A percentile compares a stretch with the other conserved stretches of the same genome.
These are phyloP conservation scores for Chloropsis cyanopogon DNA, from an alignment of 2,113 vertebrate species.

Conservation along the genomic window DNA sequence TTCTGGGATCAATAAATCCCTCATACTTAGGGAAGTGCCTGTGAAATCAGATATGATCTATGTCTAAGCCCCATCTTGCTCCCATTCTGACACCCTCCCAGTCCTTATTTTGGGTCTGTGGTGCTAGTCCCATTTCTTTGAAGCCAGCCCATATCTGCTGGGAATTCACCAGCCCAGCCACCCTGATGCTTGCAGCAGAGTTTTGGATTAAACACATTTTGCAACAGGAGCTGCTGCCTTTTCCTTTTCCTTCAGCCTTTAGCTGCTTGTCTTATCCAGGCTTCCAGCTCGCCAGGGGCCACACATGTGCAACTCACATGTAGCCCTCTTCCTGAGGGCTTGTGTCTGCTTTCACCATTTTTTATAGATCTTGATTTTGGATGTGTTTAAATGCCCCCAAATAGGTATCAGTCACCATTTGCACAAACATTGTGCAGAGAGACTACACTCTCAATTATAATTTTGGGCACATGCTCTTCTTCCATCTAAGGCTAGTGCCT, in stretches of 20 bases:
- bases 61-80: not conserved
- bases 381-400: not conserved
- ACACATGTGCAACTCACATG: not conserved
- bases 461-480: not conserved
- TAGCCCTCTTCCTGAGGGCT: not conserved
- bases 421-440: not conserved
- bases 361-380: not conserved
- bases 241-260: not conserved
- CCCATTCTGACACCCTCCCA: not conserved
- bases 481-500: not conserved
- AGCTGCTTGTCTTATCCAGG: not conserved
- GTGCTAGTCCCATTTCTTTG: not conserved
- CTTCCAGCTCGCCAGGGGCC: not conserved
- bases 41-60: not conserved
- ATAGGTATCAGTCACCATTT: not conserved
- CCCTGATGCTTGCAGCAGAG: not conserved
- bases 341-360: not conserved
- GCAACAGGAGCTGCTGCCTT: not conserved
- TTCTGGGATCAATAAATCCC: not conserved
- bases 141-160: not conserved
- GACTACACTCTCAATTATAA: not conserved
- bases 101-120: not conserved
- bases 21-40: not conserved
- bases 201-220: not conserved
- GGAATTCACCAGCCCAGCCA: not conserved